Base-by-base conservation (phyloP, 2,113 vertebrate genomes). In the Mobula hypostoma region DNA sequence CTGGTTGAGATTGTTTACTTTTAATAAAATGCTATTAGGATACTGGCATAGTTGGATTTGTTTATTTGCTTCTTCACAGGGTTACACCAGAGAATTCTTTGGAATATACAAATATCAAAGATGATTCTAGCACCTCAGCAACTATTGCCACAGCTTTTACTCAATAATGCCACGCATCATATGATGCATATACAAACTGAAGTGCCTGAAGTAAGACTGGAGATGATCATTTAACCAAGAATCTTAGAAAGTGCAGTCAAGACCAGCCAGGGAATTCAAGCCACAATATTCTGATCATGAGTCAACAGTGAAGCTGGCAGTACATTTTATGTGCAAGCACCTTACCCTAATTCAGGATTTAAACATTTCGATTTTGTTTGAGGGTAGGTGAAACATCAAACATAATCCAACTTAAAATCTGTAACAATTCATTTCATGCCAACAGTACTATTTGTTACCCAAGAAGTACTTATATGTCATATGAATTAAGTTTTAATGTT, bases 221-320 rank as follows among this genome's bases (percentile, higher is more conserved):
- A 32, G 87, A 91, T 7, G 63, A 66, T 92, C 88, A 91, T 29
- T 91, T 91, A 70, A 32, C 32, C n/a, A 21, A 92, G 66, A 15
- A 6, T n/a, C 63, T 92, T 72, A 87, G 48, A 14, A 24, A 14
- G 83, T 87, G 58, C 17, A 70, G 88, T 72, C 70, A 63, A 40
- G n/a, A 88, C 8, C 85, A 92, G 63, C 15, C 66, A 66, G 88
- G 63, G 32, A 92, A 92, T 92, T 87, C 63, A 70, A 92, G n/a
- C 66, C 66, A 92, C 63, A 11, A 58, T 3, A 92, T 70, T 92
- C 66, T 92, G 88, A 21, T 72, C 40, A 14, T 66, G 15, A n/a
- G 2, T 36, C 61, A 40, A 17, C 7, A 40, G 88, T 15, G 7
- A 7, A 92, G 14, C n/a, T 40, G 88, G n/a, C 66, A 72, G 70